Conservation (phyloP, 2,113 vertebrate species). For the Oreochromis spilurus region DNA sequence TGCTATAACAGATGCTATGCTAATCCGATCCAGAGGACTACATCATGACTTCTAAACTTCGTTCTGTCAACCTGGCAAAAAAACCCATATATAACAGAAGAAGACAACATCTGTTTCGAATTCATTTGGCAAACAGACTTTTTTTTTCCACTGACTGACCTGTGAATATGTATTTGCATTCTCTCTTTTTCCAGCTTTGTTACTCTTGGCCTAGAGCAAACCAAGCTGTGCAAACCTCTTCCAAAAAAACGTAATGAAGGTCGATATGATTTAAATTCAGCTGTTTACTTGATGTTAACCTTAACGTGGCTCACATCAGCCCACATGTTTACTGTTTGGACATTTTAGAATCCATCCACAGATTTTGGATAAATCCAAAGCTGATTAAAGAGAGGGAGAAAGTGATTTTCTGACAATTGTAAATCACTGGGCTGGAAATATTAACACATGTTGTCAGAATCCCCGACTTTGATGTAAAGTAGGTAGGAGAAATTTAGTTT, state of each 20-base stretch:
- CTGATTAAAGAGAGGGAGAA: not conserved
- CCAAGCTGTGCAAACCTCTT: conserved; percentile 53
- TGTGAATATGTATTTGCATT: not conserved
- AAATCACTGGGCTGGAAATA: not conserved
- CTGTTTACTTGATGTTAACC: conserved; percentile 31
- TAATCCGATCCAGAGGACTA: conserved; percentile 8
- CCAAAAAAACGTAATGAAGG: conserved; percentile 13
- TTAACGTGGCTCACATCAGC: not conserved
- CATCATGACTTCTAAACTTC: not conserved
- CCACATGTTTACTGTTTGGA: not conserved
- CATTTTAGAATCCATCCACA: not conserved
- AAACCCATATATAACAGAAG: not conserved
- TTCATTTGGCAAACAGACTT: not conserved
- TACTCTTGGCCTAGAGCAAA: conserved; percentile 35
- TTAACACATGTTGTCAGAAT: not conserved
- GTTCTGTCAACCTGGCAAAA: not conserved
- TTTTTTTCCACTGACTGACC: not conserved
- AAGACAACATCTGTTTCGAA: conserved; percentile 25
- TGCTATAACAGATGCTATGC: conserved; percentile 1
- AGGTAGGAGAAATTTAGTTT: not conserved
- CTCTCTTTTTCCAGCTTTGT: not conserved
- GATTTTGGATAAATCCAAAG: not conserved
- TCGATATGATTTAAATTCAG: conserved; percentile 13
- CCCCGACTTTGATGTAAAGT: not conserved
- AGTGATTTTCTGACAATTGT: not conserved